phyloP scores from a whole-genome alignment of 2,797 vertebrate species.

The Gymnothorax javanicus region DNA sequence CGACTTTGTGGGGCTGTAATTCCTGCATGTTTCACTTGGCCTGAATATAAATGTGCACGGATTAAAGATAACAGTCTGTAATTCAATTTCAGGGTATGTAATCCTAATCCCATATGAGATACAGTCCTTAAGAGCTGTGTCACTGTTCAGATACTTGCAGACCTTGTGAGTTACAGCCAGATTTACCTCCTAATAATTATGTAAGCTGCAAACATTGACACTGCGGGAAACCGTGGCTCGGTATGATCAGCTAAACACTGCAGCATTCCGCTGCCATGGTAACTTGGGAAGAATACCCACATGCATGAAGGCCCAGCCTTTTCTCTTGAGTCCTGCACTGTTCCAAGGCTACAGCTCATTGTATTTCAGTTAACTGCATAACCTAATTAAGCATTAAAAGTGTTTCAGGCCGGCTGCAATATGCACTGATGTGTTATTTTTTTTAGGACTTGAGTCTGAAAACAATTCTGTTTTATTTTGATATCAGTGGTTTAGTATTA shows the following conservation, averaged over 20 bases:
- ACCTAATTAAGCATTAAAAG: slow-evolving; percentile 8
- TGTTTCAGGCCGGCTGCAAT: background rate
- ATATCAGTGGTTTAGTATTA: background rate
- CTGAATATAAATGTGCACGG: too few relatives aligned
- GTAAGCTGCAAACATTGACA: background rate
- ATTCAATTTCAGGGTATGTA: too few relatives aligned
- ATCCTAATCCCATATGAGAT: too few relatives aligned
- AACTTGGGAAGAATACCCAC: slow-evolving; percentile 8
- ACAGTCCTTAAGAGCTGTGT: too few relatives aligned
- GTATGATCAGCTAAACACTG: background rate
- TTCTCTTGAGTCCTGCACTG: background rate
- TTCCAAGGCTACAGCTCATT: background rate
- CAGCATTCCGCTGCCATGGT: slow-evolving; percentile 1
- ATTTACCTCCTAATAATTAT: background rate
- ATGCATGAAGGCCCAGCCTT: background rate
- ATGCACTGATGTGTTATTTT: background rate
- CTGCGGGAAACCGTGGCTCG: background rate
- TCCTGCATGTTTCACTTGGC: too few relatives aligned
- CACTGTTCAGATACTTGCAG: background rate
- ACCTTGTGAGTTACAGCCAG: background rate
- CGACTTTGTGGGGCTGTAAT: too few relatives aligned
- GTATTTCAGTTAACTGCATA: background rate
- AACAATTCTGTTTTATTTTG: background rate
- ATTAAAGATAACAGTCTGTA: too few relatives aligned
- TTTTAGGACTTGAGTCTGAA: background rate